A percentile compares a stretch with the other conserved stretches of the same genome.
Conservation (phyloP, 2,888 invertebrate genomes). For the Drosophila kokeensis region DNA sequence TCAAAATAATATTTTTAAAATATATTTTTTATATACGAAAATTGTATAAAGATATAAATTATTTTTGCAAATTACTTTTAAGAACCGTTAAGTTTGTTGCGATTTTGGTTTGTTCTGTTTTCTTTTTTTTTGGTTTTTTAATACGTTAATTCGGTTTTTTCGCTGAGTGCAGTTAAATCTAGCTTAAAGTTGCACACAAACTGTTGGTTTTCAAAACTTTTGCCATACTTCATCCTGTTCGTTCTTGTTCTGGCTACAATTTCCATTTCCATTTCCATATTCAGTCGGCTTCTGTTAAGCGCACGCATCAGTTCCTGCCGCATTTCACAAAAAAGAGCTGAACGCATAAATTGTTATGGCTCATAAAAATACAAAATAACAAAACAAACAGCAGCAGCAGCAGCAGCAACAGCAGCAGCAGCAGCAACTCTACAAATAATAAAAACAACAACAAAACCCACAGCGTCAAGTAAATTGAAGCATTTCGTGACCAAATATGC, state of each 20-base stretch:
- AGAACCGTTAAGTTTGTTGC: not conserved
- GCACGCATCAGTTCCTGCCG: constrained; percentile 60
- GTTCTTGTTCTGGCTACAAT: constrained; percentile 25
- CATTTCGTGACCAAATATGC: constrained; percentile 83
- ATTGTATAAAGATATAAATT: not conserved
- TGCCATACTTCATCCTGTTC: constrained; percentile 20
- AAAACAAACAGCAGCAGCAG: constrained; percentile 19
- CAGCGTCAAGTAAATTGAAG: constrained; percentile 63
- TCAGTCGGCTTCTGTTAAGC: constrained; percentile 19
- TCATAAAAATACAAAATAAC: constrained; percentile 67
- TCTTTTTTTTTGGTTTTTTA: not conserved
- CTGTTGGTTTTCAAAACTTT: constrained; percentile 2
- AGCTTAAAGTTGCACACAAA: constrained; percentile 15
- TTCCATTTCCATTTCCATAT: constrained; percentile 23
- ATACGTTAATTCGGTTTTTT: not conserved
- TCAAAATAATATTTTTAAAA: not conserved
- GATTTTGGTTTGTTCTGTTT: not conserved
- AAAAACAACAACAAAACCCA: constrained; percentile 54
- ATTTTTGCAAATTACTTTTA: not conserved
- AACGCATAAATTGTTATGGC: constrained; percentile 77
- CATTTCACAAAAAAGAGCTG: constrained; percentile 44
- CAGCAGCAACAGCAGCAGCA: constrained; percentile 20
- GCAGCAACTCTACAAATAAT: constrained; percentile 7
- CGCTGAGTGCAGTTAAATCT: constrained; percentile 6
- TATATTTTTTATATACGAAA: not conserved